phyloP scores from a whole-genome alignment of 2,797 vertebrate genomes.

The Cyclopterus lumpus region DNA sequence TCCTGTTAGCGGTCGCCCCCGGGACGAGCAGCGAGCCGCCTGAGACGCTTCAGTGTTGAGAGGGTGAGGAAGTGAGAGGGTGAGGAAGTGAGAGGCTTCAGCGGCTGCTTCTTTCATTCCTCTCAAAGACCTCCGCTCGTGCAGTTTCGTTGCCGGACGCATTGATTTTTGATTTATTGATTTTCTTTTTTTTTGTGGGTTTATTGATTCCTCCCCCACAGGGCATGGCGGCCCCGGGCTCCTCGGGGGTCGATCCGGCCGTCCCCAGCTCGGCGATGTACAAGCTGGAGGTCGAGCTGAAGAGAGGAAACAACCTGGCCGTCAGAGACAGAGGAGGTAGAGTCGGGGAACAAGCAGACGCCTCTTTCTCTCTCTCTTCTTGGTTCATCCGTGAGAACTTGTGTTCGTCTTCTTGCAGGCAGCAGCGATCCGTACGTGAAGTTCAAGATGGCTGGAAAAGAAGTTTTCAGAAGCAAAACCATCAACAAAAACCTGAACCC shows the following conservation, averaged over 20 bases:
- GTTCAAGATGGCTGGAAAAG: constrained; percentile 91
- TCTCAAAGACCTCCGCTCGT: background rate
- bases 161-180: too few relatives aligned
- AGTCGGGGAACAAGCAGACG: background rate
- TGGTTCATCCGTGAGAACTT: background rate
- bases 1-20: constrained; percentile 57
- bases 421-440: constrained; percentile 96
- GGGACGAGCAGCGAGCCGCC: constrained; percentile 11
- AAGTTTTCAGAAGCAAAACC: constrained; percentile 93
- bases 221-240: constrained; percentile 73
- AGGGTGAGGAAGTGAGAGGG: background rate
- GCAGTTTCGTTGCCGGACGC: background rate
- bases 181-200: too few relatives aligned
- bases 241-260: too few relatives aligned
- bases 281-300: constrained; percentile 90
- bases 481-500: constrained; percentile 95
- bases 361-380: background rate
- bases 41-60: background rate
- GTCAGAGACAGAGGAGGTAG: constrained; percentile 91
- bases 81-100: too few relatives aligned
- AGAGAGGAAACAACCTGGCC: constrained; percentile 90
- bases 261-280: constrained; percentile 72
- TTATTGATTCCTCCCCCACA: constrained; percentile 48
- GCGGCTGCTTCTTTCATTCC: background rate
- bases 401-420: constrained; percentile 71